Evolutionary conservation across 1,140 invertebrate species (phyloP).

Genomic region (Drosophila littoralis): DNA sequence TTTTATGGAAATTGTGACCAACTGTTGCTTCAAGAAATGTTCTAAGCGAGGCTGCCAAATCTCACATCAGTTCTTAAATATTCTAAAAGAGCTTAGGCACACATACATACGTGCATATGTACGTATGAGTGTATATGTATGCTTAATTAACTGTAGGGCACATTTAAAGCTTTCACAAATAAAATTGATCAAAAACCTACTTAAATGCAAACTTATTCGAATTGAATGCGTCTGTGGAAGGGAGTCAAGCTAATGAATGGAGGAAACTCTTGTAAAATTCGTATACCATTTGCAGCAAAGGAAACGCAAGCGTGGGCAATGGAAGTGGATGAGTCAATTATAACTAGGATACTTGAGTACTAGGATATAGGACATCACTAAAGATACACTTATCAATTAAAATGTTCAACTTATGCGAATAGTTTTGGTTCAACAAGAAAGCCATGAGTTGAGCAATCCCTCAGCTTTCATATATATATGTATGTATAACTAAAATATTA

Average conservation of each 20-base stretch:
- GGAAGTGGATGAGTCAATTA: slow-evolving; percentile 16
- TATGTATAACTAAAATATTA: slow-evolving; percentile 51
- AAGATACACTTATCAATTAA: slow-evolving; percentile 32
- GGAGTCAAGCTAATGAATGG: slow-evolving; percentile 5
- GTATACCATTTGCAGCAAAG: slow-evolving; percentile 10
- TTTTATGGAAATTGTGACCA: not conserved
- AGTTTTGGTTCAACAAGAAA: slow-evolving; percentile 81
- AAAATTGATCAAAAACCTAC: slow-evolving; percentile 36
- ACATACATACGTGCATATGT: slow-evolving; percentile 1
- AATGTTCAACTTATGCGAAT: slow-evolving; percentile 60
- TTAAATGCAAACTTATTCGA: slow-evolving; percentile 40
- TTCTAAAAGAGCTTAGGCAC: slow-evolving; percentile 10
- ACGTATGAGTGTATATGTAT: slow-evolving; percentile 6
- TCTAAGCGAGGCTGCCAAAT: slow-evolving; percentile 4
- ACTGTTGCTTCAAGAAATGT: not conserved
- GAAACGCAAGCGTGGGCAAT: slow-evolving; percentile 3
- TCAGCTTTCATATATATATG: slow-evolving; percentile 8
- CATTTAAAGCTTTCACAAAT: slow-evolving; percentile 83
- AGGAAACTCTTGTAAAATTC: slow-evolving; percentile 10
- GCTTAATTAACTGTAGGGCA: slow-evolving; percentile 61
- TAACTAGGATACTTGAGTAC: slow-evolving; percentile 19
- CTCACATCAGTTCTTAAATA: slow-evolving; percentile 2
- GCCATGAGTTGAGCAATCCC: slow-evolving; percentile 25
- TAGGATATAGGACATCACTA: slow-evolving; percentile 20
- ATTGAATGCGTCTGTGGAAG: slow-evolving; percentile 27